Percentiles rank a stretch among this genome's conserved stretches.
Conservation (phyloP, 2,888 invertebrate species). For the Andrena bicolor region DNA sequence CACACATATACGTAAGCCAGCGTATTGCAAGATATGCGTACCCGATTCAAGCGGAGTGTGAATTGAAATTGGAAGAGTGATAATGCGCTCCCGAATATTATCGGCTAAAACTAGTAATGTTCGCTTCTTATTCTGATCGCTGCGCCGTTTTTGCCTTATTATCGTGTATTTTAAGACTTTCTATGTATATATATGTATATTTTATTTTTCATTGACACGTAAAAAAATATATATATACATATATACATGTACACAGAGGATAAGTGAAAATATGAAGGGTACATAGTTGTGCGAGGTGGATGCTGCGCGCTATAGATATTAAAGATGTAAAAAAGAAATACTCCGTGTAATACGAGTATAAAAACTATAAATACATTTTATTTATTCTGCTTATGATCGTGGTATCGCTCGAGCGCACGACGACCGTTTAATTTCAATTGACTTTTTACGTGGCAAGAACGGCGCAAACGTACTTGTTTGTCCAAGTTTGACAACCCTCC, state of each 20-base stretch:
- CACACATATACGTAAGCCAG: constrained; percentile 31
- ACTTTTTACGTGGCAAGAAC: constrained; percentile 63
- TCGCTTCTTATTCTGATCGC: constrained; percentile 63
- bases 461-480: constrained; percentile 62
- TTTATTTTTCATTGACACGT: constrained; percentile 52
- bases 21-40: constrained; percentile 44
- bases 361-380: constrained; percentile 58
- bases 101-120: constrained; percentile 58
- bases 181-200: constrained; percentile 57
- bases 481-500: constrained; percentile 52
- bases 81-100: constrained; percentile 45
- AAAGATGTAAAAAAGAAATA: constrained; percentile 49
- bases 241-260: constrained; percentile 22
- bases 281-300: constrained; percentile 23
- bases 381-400: constrained; percentile 59
- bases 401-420: constrained; percentile 17
- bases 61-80: constrained; percentile 46
- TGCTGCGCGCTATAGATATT: constrained; percentile 47
- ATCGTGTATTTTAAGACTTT: constrained; percentile 60
- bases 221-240: constrained; percentile 43
- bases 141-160: constrained; percentile 69
- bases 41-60: constrained; percentile 67
- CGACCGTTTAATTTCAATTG: constrained; percentile 37
- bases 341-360: constrained; percentile 42
- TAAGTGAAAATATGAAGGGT: constrained; percentile 42